phyloP scores from a whole-genome alignment of 2,888 invertebrate genomes.

The Anarsia innoxiella region DNA sequence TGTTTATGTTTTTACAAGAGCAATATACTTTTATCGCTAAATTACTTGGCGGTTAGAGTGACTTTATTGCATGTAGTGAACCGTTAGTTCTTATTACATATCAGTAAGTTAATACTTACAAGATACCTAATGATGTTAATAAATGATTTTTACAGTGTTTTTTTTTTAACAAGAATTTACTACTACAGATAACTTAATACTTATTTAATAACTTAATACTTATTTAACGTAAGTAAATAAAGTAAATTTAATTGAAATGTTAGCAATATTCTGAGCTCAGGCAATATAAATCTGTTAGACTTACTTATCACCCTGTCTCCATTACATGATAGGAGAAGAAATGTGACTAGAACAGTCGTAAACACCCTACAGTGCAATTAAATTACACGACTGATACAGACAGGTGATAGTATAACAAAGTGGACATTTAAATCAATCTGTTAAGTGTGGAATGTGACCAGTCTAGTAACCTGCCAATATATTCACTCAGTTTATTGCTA shows the following conservation, averaged over 20 bases:
- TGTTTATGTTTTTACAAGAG: constrained; percentile 13
- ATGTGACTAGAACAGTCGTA: constrained; percentile 3
- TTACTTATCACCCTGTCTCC: constrained; percentile 3
- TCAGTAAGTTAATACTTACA: no score
- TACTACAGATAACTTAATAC: no score
- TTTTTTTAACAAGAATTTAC: no score
- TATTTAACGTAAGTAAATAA: no score
- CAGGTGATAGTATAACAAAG: constrained; percentile 23
- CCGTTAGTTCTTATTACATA: not conserved
- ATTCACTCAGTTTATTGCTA: constrained; percentile 31
- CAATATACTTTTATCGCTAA: constrained; percentile 13
- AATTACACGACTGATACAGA: constrained; percentile 15
- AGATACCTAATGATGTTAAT: no score
- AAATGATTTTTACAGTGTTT: no score
- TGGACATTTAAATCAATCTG: constrained; percentile 42
- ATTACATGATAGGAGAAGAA: constrained; percentile 6
- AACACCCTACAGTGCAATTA: constrained; percentile 6
- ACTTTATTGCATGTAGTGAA: not conserved
- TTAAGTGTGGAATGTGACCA: constrained; percentile 34
- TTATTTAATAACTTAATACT: no score
- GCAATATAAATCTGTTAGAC: no score
- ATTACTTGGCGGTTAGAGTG: constrained; percentile 6
- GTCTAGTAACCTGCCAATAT: constrained; percentile 21
- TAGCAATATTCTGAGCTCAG: no score
- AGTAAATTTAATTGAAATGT: no score